Conservation (phyloP, 1,140 invertebrate species). For the Mizuhopecten yessoensis region DNA sequence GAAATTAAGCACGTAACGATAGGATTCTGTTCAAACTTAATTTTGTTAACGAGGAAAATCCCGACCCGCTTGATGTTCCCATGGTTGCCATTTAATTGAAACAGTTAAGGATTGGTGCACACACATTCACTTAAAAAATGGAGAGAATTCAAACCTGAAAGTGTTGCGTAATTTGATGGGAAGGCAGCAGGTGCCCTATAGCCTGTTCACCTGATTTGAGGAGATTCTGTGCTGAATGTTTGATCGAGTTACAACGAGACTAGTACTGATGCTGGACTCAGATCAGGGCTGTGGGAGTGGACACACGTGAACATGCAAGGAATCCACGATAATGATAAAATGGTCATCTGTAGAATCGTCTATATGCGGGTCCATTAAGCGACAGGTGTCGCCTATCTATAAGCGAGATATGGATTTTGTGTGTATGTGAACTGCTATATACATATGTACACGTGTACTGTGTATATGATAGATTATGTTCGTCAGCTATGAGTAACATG, state of each 20-base stretch:
- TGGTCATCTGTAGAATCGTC: not conserved
- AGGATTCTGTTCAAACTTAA: conserved; percentile 38
- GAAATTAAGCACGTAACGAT: not conserved
- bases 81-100: conserved; percentile 19
- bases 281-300: too few relatives aligned
- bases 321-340: not conserved
- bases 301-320: not conserved
- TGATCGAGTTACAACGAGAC: too few relatives aligned
- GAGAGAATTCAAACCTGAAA: conserved; percentile 5
- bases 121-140: conserved; percentile 20
- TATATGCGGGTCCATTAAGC: not conserved
- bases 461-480: not conserved
- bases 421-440: not conserved
- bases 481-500: not conserved
- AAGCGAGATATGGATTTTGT: conserved; percentile 1
- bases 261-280: too few relatives aligned
- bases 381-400: conserved; percentile 19
- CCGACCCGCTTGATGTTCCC: conserved; percentile 13
- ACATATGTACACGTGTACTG: not conserved
- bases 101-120: conserved; percentile 32
- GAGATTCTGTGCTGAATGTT: not conserved
- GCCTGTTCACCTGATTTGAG: not conserved
- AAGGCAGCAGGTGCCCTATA: conserved; percentile 9
- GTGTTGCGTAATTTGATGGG: conserved; percentile 30
- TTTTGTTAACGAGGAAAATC: conserved; percentile 39